Base-by-base conservation (phyloP, 2,797 vertebrate genomes). In the Acipenser ruthenus region DNA sequence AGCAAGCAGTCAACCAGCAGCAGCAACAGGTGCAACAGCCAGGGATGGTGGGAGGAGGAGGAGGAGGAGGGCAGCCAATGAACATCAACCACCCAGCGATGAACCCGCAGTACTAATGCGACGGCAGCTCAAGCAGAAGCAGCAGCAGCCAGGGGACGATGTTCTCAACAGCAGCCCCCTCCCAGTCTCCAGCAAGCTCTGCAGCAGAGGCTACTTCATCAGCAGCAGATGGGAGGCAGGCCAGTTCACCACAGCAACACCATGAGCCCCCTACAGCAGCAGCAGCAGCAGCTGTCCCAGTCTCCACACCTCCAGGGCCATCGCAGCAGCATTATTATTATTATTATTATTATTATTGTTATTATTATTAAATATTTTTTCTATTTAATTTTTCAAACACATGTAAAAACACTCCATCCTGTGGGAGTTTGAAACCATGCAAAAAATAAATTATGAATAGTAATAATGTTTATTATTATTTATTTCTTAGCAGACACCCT, bases 341-440 rank as follows among this genome's bases (percentile, higher is more conserved):
- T 78, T 84, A 67, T 67, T 84, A 70, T 83, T 81, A 73, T 80
- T 77, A 79, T 80, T 79, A 89, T 91, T 96, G 91, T 83, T 83
- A 18, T 18, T 18, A 18, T 18, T 18, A 18, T 18, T 18, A 18
- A 18, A 18, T 18, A 18, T 18, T 83, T 88, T 95, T 96, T 96
- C 94, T 92, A 94, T 93, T 92, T 83, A 88, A 92, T 93, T 95
- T 93, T 93, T 88, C 86, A 85, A 3, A 87, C 86, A 79, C 83
- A 18, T 18, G 82, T 83, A 82, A 83, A 89, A 88, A 87, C 81
- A 87, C 86, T 88, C 86, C 87, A 88, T 88, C 86, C 87, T 87
- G 84, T 89, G 89, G 88, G 87, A 90, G 88, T 86, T 86, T 87
- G 85, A 87, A 87, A 82, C 79, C 75, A 75, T 78, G 50, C 65